These are phyloP conservation scores for Bradynema listronoti DNA, from an alignment of 1,140 invertebrate genomes.

Conservation along the genomic window DNA sequence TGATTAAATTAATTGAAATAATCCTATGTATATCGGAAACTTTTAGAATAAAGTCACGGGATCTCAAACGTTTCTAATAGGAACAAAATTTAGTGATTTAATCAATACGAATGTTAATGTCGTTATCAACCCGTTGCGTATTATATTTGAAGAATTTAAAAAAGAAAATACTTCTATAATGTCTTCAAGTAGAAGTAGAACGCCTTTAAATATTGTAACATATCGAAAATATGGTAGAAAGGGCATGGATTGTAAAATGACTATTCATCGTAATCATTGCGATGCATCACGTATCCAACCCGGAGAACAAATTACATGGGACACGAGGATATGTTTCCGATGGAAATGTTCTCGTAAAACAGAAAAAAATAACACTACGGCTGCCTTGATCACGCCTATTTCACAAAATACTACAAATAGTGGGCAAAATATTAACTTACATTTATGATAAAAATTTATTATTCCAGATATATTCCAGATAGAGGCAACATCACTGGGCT, in stretches of 20 bases:
- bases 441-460: neutral
- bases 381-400: no score
- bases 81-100: neutral
- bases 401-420: no score
- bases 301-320: constrained; percentile 25
- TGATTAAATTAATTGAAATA: no score
- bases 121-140: constrained; percentile 17
- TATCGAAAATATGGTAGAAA: constrained; percentile 1
- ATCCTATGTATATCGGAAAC: no score
- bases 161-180: neutral
- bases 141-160: constrained; percentile 15
- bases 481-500: no score
- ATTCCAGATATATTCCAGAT: constrained; percentile 8
- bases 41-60: no score
- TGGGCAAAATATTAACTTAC: constrained; percentile 12
- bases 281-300: constrained; percentile 12
- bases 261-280: constrained; percentile 26
- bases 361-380: no score
- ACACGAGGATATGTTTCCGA: constrained; percentile 29
- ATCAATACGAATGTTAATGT: constrained; percentile 17
- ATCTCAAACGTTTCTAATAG: no score
- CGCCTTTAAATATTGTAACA: neutral
- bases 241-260: constrained; percentile 14
- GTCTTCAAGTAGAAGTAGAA: neutral
- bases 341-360: constrained; percentile 9